Evolutionary conservation across 2,888 invertebrate genomes (phyloP), one percentile per base, ranked within the genome.

Genomic region (Drosophila nr. perissopoda): DNA sequence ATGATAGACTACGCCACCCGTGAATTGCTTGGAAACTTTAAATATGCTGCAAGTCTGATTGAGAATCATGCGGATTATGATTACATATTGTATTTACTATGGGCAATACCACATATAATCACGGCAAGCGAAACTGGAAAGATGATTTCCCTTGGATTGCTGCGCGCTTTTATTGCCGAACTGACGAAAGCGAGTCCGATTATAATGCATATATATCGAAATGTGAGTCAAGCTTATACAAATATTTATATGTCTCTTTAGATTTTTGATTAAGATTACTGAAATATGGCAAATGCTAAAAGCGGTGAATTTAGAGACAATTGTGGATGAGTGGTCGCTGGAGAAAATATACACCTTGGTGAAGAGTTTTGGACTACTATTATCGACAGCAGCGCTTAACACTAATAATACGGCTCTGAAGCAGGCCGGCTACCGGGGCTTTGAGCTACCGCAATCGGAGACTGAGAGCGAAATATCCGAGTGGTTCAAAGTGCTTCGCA

Each of bases 51-150:
- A 3, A 36, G 52, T 36, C 51, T 76, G 7, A 49, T 57, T 16
- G 83, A 72, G 4, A 46, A 67, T 38, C 33, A 53, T 46, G 51
- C 61, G 3, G 58, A 75, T 0, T 82, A 60, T 31, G 62, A 82
- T 16, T 80, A 88, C 49, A 66, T 80, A 46, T 27, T 69, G 5
- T 68, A 84, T 27, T 61, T 79, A 25, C 46, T 79, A 18, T 62
- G 67, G 21, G 76, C 58, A 3, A 72, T 87, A 27, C 85, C 84
- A 6, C 88, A 88, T 53, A 57, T 84, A 7, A 54, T 84, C 18
- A 85, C 72, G 48, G 74, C 88, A 6, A 87, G 84, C 40, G 88
- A 87, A 42, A 84, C 84, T 0, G 84, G 84, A 2, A 84, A 87
- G 56, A 74, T 84, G 72, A 76, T 84, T 27, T 78, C 82, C 0